Evolutionary conservation across 1,140 invertebrate species (phyloP).

Genomic region (Geopemphigus sp.): DNA sequence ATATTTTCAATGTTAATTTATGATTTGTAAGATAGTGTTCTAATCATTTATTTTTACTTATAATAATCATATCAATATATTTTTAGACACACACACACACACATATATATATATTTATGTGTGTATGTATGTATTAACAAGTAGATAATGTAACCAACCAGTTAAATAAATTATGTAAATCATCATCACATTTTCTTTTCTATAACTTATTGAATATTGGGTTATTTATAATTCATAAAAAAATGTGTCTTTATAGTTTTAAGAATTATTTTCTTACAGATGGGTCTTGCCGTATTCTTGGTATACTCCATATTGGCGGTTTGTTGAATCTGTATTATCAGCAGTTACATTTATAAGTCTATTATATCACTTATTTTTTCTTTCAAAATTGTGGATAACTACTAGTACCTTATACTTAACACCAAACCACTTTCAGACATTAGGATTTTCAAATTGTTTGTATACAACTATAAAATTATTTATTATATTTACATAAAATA

Average conservation of each 20-base stretch:
- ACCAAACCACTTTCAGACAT: slow-evolving; percentile 38
- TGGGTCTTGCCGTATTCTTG: slow-evolving; percentile 37
- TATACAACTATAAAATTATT: background rate
- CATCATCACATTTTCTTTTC: too few species aligned
- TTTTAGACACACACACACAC: too few species aligned
- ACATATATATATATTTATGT: too few species aligned
- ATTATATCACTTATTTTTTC: slow-evolving; percentile 24
- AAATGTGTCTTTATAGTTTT: background rate
- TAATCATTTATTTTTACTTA: background rate
- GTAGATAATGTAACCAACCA: too few species aligned
- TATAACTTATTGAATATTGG: too few species aligned
- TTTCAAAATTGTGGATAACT: slow-evolving; percentile 35
- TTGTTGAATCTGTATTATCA: slow-evolving; percentile 32
- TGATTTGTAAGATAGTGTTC: slow-evolving; percentile 32
- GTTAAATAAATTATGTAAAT: too few species aligned
- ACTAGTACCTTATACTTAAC: slow-evolving; percentile 15
- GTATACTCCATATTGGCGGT: slow-evolving; percentile 41
- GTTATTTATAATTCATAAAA: too few species aligned
- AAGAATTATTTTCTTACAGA: slow-evolving; percentile 14
- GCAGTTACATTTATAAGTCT: background rate
- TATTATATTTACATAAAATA: background rate
- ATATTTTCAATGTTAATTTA: slow-evolving; percentile 29
- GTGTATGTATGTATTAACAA: too few species aligned
- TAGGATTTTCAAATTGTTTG: slow-evolving; percentile 37
- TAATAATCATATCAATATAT: too few species aligned